These are phyloP conservation scores for Watersipora subatra DNA, from an alignment of 1,140 invertebrate genomes.

Conservation along the genomic window DNA sequence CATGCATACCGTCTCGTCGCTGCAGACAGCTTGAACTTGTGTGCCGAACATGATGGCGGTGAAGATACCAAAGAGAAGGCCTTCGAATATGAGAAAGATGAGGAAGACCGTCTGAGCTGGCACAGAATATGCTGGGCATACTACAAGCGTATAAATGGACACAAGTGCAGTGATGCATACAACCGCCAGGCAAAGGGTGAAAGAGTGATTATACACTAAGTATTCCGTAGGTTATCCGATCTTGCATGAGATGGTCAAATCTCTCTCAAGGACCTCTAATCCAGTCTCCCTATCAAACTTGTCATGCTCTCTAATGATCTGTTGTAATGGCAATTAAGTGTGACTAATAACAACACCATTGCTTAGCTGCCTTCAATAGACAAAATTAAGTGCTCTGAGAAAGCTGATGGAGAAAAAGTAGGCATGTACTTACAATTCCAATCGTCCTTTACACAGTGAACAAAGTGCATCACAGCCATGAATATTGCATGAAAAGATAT, in stretches of 20 bases:
- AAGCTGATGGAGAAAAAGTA: too few relatives aligned
- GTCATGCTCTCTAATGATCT: too few relatives aligned
- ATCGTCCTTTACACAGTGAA: constrained; percentile 79
- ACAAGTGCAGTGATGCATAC: too few relatives aligned
- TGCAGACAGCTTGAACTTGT: constrained; percentile 94
- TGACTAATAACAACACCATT: too few relatives aligned
- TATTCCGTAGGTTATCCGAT: too few relatives aligned
- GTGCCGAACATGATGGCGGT: constrained; percentile 94
- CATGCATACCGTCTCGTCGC: constrained; percentile 87
- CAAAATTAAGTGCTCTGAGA: too few relatives aligned
- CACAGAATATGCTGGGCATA: constrained; percentile 79
- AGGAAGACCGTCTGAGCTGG: constrained; percentile 88
- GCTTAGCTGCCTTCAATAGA: too few relatives aligned
- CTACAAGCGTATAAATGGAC: constrained; percentile 37
- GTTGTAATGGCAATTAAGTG: too few relatives aligned
- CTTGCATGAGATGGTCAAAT: too few relatives aligned
- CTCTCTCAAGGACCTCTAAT: too few relatives aligned
- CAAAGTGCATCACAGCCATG: constrained; percentile 80
- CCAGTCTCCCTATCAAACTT: too few relatives aligned
- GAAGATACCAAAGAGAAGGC: constrained; percentile 92
- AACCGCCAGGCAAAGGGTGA: neutral
- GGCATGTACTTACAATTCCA: constrained; percentile 55
- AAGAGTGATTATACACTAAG: neutral
- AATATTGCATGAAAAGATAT: constrained; percentile 88
- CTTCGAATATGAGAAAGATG: constrained; percentile 90